A percentile compares a stretch with the other conserved stretches of the same genome.
Evolutionary conservation across 2,888 invertebrate genomes (phyloP).

Genomic region (Drosophila falleni): DNA sequence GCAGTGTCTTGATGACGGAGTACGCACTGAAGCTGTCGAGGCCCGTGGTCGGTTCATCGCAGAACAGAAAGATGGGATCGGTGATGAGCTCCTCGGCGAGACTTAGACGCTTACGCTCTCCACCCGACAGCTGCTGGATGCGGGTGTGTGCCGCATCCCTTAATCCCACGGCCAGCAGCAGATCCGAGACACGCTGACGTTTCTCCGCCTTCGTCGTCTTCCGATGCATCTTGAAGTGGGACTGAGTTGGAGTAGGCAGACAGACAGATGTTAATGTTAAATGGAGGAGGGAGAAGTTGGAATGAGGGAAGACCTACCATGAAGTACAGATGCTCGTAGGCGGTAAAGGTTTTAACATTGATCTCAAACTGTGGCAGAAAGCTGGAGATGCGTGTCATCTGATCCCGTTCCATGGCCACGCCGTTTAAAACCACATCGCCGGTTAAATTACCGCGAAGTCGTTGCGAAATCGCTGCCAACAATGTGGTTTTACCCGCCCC

Average conservation of each 20-base stretch:
- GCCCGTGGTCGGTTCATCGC: conserved; percentile 97
- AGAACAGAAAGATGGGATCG: conserved; percentile 95
- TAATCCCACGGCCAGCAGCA: conserved; percentile 89
- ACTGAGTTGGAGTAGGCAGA: conserved; percentile 86
- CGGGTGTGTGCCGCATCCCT: conserved; percentile 90
- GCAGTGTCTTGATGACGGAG: conserved; percentile 90
- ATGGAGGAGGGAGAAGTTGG: too few relatives aligned
- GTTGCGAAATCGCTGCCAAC: conserved; percentile 90
- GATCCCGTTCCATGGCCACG: conserved; percentile 87
- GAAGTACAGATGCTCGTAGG: conserved; percentile 93
- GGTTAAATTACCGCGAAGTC: conserved; percentile 89
- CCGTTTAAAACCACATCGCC: conserved; percentile 91
- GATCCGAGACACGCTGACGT: conserved; percentile 79
- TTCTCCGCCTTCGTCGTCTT: conserved; percentile 85
- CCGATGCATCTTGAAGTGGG: conserved; percentile 91
- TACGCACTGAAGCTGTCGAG: conserved; percentile 95
- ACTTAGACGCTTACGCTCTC: conserved; percentile 94
- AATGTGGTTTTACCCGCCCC: conserved; percentile 92
- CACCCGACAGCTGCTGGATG: conserved; percentile 93
- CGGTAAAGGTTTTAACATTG: conserved; percentile 91
- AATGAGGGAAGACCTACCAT: conserved; percentile 88
- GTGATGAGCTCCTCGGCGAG: conserved; percentile 95
- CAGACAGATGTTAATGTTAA: not conserved
- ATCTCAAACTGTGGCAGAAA: conserved; percentile 95
- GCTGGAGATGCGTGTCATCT: conserved; percentile 91